Percentiles rank a stretch among this genome's conserved stretches.
Conservation (phyloP, 64 coral and sea anemone species). For the Dendronephthya gigantea region DNA sequence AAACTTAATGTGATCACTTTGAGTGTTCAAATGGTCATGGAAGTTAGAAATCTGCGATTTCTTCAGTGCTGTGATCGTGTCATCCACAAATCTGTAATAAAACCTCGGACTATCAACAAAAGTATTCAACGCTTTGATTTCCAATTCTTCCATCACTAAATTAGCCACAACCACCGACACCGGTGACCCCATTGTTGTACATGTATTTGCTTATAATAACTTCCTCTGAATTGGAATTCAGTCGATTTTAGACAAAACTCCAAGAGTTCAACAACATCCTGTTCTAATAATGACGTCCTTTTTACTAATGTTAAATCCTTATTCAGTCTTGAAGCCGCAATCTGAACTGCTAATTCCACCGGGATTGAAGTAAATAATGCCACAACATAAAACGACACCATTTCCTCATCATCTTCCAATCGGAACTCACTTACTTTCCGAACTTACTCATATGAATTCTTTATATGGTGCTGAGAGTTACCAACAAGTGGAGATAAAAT, state of each 20-base stretch:
- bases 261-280: background rate
- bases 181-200: background rate
- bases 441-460: slow-evolving; percentile 18
- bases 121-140: background rate
- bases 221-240: background rate
- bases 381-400: background rate
- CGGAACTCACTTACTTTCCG: background rate
- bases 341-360: too few species aligned
- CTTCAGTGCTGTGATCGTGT: background rate
- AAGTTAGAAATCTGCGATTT: background rate
- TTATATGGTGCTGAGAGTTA: slow-evolving; percentile 6
- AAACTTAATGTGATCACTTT: background rate
- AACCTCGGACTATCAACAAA: background rate
- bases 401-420: background rate
- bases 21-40: background rate
- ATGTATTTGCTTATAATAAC: background rate
- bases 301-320: background rate
- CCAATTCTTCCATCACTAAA: background rate
- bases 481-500: slow-evolving; percentile 18
- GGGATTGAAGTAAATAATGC: background rate
- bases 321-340: background rate
- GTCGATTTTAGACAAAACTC: background rate
- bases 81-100: background rate
- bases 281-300: background rate
- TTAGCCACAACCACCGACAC: background rate